Percentiles rank a stretch among this genome's conserved stretches.
These are phyloP conservation scores for Melinaea menophilus DNA, from an alignment of 2,888 invertebrate species.

Conservation along the genomic window DNA sequence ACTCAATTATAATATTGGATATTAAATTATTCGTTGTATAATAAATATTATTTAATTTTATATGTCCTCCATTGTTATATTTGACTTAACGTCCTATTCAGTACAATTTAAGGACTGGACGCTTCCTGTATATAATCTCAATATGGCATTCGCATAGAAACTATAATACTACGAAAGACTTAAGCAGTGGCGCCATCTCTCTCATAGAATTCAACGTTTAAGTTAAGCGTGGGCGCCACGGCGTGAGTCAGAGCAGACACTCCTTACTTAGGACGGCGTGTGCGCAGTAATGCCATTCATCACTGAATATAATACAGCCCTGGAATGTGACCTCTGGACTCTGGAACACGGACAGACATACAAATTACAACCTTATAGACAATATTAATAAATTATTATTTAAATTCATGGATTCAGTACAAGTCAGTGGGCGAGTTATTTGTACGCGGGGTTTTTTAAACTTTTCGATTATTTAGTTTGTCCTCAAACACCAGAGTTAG, in stretches of 20 bases:
- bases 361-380: constrained; percentile 7
- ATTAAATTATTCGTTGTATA: constrained; percentile 10
- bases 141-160: constrained; percentile 4
- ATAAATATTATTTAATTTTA: no score
- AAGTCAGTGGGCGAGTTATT: no score
- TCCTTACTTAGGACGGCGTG: constrained; percentile 41
- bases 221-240: constrained; percentile 56
- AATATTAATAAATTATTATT: constrained; percentile 16
- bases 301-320: constrained; percentile 26
- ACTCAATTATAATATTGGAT: constrained; percentile 39
- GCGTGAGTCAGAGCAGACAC: constrained; percentile 56
- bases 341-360: not conserved
- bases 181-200: constrained; percentile 49
- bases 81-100: constrained; percentile 15
- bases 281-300: constrained; percentile 36
- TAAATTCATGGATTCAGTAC: not conserved
- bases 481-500: no score
- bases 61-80: no score
- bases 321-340: constrained; percentile 21
- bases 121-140: not conserved
- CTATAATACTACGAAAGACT: constrained; percentile 14
- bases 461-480: no score
- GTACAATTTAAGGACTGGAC: constrained; percentile 18
- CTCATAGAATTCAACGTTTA: constrained; percentile 45
- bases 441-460: no score